Conservation (phyloP, 2,797 vertebrate genomes). For the Fringilla coelebs region DNA sequence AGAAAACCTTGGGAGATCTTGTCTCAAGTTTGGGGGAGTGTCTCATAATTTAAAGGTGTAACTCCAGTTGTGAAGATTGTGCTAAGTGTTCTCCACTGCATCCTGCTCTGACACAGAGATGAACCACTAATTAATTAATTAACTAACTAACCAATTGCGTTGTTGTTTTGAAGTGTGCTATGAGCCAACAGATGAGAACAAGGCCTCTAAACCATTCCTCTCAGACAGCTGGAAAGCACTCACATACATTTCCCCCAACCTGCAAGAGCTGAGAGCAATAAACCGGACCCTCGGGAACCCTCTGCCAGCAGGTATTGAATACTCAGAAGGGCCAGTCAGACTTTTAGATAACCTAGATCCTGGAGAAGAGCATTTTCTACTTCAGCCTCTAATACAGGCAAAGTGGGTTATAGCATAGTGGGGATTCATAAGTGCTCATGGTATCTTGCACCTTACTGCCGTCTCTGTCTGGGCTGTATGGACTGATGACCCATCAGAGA, state of each 20-base stretch:
- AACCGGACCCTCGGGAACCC: slow-evolving; percentile 79
- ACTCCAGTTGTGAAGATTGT: background rate
- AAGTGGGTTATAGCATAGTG: background rate
- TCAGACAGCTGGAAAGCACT: slow-evolving; percentile 88
- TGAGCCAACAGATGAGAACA: slow-evolving; percentile 87
- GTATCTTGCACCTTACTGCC: background rate
- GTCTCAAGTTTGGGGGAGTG: background rate
- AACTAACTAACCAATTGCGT: background rate
- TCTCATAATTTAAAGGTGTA: background rate
- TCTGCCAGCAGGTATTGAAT: slow-evolving; percentile 79
- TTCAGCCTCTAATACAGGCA: background rate
- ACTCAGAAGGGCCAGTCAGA: background rate
- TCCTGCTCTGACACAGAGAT: background rate
- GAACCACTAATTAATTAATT: background rate
- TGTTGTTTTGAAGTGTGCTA: slow-evolving; percentile 84
- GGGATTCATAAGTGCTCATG: background rate
- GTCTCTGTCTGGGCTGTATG: background rate
- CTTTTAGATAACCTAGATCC: background rate
- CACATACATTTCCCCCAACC: slow-evolving; percentile 85
- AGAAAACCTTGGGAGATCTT: background rate
- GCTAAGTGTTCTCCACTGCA: background rate
- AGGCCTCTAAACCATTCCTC: slow-evolving; percentile 88
- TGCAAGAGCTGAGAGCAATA: slow-evolving; percentile 85
- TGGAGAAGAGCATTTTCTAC: background rate
- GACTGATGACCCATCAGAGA: background rate